Base-by-base conservation (phyloP, 30 jellyfish, hydroid and myxozoan species). In the Aurelia coerulea region DNA sequence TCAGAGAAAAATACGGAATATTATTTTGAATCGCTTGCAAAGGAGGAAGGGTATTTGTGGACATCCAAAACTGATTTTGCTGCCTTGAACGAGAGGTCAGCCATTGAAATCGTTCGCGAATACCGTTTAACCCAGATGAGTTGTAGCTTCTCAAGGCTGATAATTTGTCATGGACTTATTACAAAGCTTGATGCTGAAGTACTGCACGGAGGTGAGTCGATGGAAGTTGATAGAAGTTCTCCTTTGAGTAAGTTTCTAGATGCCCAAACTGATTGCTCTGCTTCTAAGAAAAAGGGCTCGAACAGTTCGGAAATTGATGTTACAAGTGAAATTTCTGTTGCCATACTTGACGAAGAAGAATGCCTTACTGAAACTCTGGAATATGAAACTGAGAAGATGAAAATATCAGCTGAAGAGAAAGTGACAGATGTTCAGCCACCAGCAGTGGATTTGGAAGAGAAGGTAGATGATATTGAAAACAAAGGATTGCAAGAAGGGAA, bases 111-210 rank as follows among this genome's bases (percentile, higher is more conserved):
- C 11, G 56, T 46, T 46, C 56, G 15, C 14, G 14, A 46, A 9
- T 46, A 0, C 14, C 3, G 56, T 46, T 46, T 46, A 46, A 46
- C 15, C 12, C 56, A 5, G 13, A 46, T 46, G 56, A 46, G 1
- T 46, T 46, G 73, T 46, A 82, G 58, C 11, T 53, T 54, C 37
- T 53, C 84, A 13, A 68, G 79, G 49, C 56, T 84, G 53, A 68
- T 84, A 2, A 29, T 84, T n/a, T 73, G 88, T 63, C 88, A 84
- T 62, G 93, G 93, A 17, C 60, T 84, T 23, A 70, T 84, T 1
- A 84, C 93, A 53, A 84, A 84, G 76, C 85, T 84, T 12, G 76
- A 73, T 46, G 50, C 87, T 18, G n/a, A 46, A 5, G 8, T 73
- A 15, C 67, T 84, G 37, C 93, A 84, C 52, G 78, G 67, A 0